Evolutionary conservation across 2,888 invertebrate genomes (phyloP).

Genomic region (Petrolisthes manimaculis): DNA sequence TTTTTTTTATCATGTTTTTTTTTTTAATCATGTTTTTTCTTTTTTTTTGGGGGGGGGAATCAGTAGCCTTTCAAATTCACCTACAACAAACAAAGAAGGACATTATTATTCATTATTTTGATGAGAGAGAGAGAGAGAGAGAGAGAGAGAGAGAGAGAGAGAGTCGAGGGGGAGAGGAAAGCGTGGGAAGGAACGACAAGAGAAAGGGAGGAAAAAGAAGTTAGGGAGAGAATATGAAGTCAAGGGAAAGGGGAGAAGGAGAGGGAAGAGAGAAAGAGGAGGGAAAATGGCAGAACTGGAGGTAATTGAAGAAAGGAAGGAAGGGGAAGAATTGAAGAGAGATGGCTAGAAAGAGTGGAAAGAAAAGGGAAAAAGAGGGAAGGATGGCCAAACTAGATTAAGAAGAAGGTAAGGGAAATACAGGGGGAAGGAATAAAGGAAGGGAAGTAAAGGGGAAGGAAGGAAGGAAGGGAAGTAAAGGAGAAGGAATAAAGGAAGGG

Average conservation of each 20-base stretch:
- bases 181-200: not conserved
- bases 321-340: conserved; percentile 8
- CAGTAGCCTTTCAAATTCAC: too few relatives aligned
- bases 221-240: not conserved
- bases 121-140: not conserved
- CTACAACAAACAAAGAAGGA: too few relatives aligned
- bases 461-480: not conserved
- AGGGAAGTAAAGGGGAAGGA: not conserved
- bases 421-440: not conserved
- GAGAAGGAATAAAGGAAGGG: not conserved
- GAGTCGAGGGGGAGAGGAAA: not conserved
- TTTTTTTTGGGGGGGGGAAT: too few relatives aligned
- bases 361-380: not conserved
- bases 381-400: not conserved
- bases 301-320: not conserved
- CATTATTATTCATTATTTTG: too few relatives aligned
- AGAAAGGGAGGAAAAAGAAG: not conserved
- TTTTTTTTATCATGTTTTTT: too few relatives aligned
- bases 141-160: not conserved
- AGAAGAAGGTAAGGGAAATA: not conserved
- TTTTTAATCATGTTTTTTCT: too few relatives aligned
- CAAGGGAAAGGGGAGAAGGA: not conserved
- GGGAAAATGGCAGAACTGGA: not conserved
- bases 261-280: not conserved
- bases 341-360: not conserved